These are phyloP conservation scores for Oreonectes daqikongensis DNA, from an alignment of 2,797 vertebrate genomes.

Conservation along the genomic window DNA sequence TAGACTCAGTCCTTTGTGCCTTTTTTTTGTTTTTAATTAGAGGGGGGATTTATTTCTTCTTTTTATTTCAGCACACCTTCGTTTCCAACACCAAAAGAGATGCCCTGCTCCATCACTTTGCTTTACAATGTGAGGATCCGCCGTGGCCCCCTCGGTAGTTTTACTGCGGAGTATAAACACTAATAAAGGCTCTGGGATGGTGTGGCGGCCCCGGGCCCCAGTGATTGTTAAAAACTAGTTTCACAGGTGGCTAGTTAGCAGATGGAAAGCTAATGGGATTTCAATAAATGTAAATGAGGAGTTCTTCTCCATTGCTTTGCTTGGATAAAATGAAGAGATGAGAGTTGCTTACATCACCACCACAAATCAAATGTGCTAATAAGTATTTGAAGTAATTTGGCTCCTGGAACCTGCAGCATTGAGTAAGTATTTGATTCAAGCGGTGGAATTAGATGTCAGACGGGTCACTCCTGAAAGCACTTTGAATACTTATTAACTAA, in stretches of 20 bases:
- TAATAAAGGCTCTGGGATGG: slow-evolving; percentile 66
- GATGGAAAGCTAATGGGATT: slow-evolving; percentile 76
- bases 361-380: slow-evolving; percentile 55
- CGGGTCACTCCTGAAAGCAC: slow-evolving; percentile 32
- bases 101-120: slow-evolving; percentile 66
- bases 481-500: slow-evolving; percentile 26
- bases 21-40: slow-evolving; percentile 69
- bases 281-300: slow-evolving; percentile 75
- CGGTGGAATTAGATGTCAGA: slow-evolving; percentile 14
- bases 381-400: slow-evolving; percentile 40
- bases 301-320: slow-evolving; percentile 56
- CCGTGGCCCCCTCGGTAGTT: slow-evolving; percentile 65
- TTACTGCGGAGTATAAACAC: slow-evolving; percentile 75
- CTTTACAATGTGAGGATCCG: slow-evolving; percentile 74
- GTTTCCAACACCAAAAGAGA: slow-evolving; percentile 55
- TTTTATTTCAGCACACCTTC: slow-evolving; percentile 65
- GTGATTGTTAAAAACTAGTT: slow-evolving; percentile 77
- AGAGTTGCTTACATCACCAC: slow-evolving; percentile 49
- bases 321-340: slow-evolving; percentile 69
- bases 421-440: neutral
- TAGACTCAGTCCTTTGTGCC: neutral
- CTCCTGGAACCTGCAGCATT: slow-evolving; percentile 24
- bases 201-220: slow-evolving; percentile 59
- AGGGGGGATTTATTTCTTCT: slow-evolving; percentile 70
- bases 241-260: slow-evolving; percentile 78